phyloP scores from a whole-genome alignment of 23 tunicate genomes.

The Aplidium turbinatum region DNA sequence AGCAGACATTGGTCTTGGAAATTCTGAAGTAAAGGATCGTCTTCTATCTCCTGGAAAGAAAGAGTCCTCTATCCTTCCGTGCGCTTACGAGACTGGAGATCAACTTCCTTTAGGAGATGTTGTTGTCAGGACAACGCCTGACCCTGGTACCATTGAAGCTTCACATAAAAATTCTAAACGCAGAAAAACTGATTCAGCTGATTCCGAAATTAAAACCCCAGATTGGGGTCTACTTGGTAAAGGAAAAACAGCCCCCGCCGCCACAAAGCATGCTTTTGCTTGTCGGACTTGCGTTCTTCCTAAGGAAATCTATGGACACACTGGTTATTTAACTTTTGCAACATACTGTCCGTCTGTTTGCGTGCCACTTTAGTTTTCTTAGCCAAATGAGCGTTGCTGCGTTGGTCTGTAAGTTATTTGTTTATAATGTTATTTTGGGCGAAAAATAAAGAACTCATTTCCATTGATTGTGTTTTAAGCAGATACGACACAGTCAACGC shows the following conservation, averaged over 20 bases:
- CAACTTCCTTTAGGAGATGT: constrained; percentile 72
- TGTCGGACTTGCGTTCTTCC: constrained; percentile 63
- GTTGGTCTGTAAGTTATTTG: too few species aligned
- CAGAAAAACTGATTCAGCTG: constrained; percentile 12
- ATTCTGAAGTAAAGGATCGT: constrained; percentile 25
- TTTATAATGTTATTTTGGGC: too few species aligned
- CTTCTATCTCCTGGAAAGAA: neutral
- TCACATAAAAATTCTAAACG: constrained; percentile 12
- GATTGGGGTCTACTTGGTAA: too few species aligned
- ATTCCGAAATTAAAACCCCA: constrained; percentile 3
- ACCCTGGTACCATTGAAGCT: constrained; percentile 1
- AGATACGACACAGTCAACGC: too few species aligned
- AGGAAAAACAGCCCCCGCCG: constrained; percentile 60
- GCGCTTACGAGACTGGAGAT: constrained; percentile 67
- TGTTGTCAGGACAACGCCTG: constrained; percentile 38
- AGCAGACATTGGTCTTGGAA: constrained; percentile 67
- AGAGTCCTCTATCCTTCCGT: constrained; percentile 22
- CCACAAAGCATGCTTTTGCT: constrained; percentile 57
- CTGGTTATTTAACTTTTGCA: constrained; percentile 94
- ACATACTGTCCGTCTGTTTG: constrained; percentile 36
- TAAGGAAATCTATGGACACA: constrained; percentile 95
- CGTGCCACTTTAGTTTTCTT: too few species aligned
- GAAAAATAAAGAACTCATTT: too few species aligned
- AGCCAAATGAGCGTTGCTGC: too few species aligned
- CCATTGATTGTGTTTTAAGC: too few species aligned